Evolutionary conservation across 2,888 invertebrate genomes (phyloP), one percentile per base, ranked within the genome.

Genomic region (Nomada fabriciana): DNA sequence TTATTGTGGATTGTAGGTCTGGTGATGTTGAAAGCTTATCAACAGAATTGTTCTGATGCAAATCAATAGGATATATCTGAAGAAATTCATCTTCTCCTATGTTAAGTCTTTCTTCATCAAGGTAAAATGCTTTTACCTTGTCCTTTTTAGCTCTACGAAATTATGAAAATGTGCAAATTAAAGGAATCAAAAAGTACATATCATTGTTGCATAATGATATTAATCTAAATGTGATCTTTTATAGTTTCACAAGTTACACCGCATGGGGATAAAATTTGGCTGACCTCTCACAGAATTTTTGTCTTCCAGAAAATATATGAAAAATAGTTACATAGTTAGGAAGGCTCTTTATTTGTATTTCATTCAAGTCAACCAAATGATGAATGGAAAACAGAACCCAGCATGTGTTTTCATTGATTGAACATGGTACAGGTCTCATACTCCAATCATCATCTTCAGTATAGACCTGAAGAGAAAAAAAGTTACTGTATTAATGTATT

Each of bases 321-420:
- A 18, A 83, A 20, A 61, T 50, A 18, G 82, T 75, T 52, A 53
- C 47, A n/a, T 83, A 52, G 13, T 76, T 67, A 59, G 72, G 72
- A 9, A 75, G 75, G 10, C 52, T 59, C 20, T 25, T 57, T 61
- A 82, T 55, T 29, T 82, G 72, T 11, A 3, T 13, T 64, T 82
- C 69, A 25, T 76, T 83, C 50, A 83, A 72, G 15, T 82, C n/a
- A 53, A 82, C 50, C 15, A 75, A 20, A 60, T 83, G 83, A 47
- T 82, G 78, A 61, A 83, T 36, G 11, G 83, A 82, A 53, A 83
- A 83, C 29, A 82, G 13, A 2, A 78, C 23, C 83, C 83, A 83
- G 59, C 50, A 4, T 29, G 52, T 59, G 36, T 74, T 70, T 18
- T 72, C 52, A 7, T 61, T 42, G 11, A 68, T 20, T 55, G 77